These are phyloP conservation scores for Pseudotriccus pelzelni DNA, from an alignment of 2,797 vertebrate species.

Conservation along the genomic window DNA sequence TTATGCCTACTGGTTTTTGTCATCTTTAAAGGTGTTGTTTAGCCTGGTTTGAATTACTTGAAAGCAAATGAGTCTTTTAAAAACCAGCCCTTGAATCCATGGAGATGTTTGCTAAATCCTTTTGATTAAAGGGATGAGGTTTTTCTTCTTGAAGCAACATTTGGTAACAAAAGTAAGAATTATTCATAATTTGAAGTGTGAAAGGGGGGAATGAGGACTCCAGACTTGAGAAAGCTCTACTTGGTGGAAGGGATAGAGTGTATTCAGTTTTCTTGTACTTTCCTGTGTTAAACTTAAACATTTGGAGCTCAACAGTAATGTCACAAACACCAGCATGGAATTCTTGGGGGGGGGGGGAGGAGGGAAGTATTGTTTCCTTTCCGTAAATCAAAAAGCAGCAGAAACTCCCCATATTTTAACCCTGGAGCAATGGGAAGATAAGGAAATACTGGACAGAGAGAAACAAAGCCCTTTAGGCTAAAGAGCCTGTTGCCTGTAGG, in stretches of 20 bases:
- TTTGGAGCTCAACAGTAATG: background rate
- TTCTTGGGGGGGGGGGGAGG: background rate
- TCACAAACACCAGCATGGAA: background rate
- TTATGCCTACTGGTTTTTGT: constrained; percentile 31
- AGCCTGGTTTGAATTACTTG: constrained; percentile 48
- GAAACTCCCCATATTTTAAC: accelerated
- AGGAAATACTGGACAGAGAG: background rate
- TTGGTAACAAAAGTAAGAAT: constrained; percentile 23
- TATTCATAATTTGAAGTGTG: constrained; percentile 21
- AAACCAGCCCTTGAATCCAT: background rate
- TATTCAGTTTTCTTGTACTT: background rate
- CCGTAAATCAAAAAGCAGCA: background rate
- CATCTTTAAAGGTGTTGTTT: constrained; percentile 60
- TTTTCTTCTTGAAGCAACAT: constrained; percentile 7
- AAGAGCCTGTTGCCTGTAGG: background rate
- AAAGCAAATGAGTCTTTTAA: constrained; percentile 24
- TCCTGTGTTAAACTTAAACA: background rate
- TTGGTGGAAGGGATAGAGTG: accelerated
- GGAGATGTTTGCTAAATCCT: constrained; percentile 28
- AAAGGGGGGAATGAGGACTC: background rate
- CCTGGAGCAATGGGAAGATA: background rate
- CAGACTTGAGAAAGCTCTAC: background rate
- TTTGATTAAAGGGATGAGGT: constrained; percentile 11
- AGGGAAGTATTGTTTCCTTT: accelerated
- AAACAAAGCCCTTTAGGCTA: background rate